Percentiles rank a stretch among this genome's conserved stretches.
Conservation (phyloP, 2,113 vertebrate species). For the Oophaga pumilio region DNA sequence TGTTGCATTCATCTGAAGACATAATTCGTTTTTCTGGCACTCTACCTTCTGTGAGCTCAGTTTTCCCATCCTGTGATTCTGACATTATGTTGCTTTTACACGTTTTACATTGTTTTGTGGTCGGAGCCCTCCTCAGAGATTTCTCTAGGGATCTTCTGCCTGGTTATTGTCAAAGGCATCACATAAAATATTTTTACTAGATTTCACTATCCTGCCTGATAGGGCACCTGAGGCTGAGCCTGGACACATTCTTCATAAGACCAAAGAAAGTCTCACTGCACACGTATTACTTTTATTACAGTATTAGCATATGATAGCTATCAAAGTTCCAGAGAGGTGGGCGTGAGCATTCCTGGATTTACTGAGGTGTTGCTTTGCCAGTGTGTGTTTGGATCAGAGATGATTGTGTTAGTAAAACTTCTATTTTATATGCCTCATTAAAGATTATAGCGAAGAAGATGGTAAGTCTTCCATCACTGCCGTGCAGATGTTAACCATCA, state of each 20-base stretch:
- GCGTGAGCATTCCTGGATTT: constrained; percentile 18
- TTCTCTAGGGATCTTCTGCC: neutral
- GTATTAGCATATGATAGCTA: constrained; percentile 32
- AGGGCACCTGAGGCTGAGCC: constrained; percentile 17
- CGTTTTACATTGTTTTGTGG: constrained; percentile 2
- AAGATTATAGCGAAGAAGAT: neutral
- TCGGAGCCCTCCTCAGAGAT: neutral
- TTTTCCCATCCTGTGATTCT: neutral
- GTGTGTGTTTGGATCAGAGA: neutral
- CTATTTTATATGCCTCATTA: neutral
- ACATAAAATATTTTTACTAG: constrained; percentile 25
- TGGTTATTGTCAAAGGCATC: constrained; percentile 30
- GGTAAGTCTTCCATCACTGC: neutral
- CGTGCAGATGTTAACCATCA: neutral
- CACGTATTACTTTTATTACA: constrained; percentile 16
- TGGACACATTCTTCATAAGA: constrained; percentile 10
- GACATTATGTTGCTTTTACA: constrained; percentile 9
- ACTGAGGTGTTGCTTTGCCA: neutral
- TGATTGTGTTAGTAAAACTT: neutral
- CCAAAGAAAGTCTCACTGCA: constrained; percentile 23
- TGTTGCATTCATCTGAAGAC: neutral
- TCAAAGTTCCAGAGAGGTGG: constrained; percentile 19
- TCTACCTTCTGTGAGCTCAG: neutral
- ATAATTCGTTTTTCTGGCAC: neutral
- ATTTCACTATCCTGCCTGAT: constrained; percentile 6